Evolutionary conservation across 1,140 invertebrate species (phyloP), one percentile per base, ranked within the genome.

Genomic region (Sinella curviseta): DNA sequence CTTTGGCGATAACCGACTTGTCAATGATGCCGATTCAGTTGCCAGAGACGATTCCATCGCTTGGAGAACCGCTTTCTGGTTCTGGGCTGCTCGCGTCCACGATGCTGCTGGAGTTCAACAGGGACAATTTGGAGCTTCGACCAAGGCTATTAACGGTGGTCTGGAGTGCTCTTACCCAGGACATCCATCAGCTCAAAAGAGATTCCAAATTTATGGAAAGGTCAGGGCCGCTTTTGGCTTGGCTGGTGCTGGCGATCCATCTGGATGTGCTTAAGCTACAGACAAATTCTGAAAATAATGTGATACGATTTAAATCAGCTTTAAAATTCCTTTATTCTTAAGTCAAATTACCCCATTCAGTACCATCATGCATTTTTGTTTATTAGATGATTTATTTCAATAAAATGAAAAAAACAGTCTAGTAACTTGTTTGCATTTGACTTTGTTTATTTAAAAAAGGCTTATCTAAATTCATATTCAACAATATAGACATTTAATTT

Each of bases 101-200:
- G 31, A 80, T 48, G 24, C 17, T n/a, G 0, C 33, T 4, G 77
- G 74, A 60, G 80, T 81, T 4, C 16, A 73, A 26, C 20, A 78
- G 0, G 75, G 76, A 0, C 54, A 80, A 60, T 83, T 83, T 76
- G 82, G 82, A 33, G 36, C 74, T 28, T 79, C 78, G 2, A 83
- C 79, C 1, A 65, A 39, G 14, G 76, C 55, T 0, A 81, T 83
- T 36, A 83, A 83, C 74, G 76, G 80, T 24, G 74, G n/a, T 12
- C n/a, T 70, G 14, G 33, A 78, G 36, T 78, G 80, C 26, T 12
- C 33, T 31, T n/a, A 20, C 12, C 34, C 74, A 20, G 70, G 28
- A 2, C 28, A 78, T 17, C 67, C 54, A 1, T 1, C 20, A 1
- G 8, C 78, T n/a, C 48, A 77, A 1, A 77, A 55, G 35, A n/a